A percentile compares a stretch with the other conserved stretches of the same genome.
Conservation (phyloP, 2,113 vertebrate genomes). For the Larimichthys polyactis region DNA sequence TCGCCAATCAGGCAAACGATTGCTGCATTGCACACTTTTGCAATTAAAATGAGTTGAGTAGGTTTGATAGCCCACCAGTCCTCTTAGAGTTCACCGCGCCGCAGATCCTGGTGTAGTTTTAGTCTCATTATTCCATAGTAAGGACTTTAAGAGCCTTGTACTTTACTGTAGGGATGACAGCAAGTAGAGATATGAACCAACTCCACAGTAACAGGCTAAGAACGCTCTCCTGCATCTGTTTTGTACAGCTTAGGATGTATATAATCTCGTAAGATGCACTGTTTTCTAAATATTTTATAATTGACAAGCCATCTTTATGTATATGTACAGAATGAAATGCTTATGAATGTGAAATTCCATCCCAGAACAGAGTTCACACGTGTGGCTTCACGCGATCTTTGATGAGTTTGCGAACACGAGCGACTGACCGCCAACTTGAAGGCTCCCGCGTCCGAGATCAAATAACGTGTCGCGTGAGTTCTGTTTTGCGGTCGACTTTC, state of each 20-base stretch:
- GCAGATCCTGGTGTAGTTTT: conserved; percentile 1
- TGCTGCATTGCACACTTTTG: conserved; percentile 2
- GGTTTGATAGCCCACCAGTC: background rate
- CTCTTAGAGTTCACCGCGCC: background rate
- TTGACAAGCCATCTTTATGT: conserved; percentile 56
- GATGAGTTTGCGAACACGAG: conserved; percentile 10
- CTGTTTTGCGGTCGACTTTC: conserved; percentile 44
- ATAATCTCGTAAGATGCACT: conserved; percentile 72
- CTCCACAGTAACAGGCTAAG: background rate
- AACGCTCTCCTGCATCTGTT: conserved; percentile 18
- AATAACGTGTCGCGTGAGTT: background rate
- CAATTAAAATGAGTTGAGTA: conserved; percentile 6
- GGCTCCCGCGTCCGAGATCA: conserved; percentile 16
- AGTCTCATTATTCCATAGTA: background rate
- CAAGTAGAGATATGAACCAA: background rate
- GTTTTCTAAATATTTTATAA: conserved; percentile 76
- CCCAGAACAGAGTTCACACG: conserved; percentile 30
- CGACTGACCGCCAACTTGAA: conserved; percentile 35
- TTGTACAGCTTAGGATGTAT: conserved; percentile 69
- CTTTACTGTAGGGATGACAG: conserved; percentile 1
- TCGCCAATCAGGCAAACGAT: background rate
- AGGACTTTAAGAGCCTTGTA: conserved; percentile 14
- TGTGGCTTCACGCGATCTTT: background rate
- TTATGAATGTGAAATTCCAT: conserved; percentile 62
- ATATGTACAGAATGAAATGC: conserved; percentile 61